phyloP scores from a whole-genome alignment of 2,888 invertebrate genomes.

The Eupithecia tripunctaria region DNA sequence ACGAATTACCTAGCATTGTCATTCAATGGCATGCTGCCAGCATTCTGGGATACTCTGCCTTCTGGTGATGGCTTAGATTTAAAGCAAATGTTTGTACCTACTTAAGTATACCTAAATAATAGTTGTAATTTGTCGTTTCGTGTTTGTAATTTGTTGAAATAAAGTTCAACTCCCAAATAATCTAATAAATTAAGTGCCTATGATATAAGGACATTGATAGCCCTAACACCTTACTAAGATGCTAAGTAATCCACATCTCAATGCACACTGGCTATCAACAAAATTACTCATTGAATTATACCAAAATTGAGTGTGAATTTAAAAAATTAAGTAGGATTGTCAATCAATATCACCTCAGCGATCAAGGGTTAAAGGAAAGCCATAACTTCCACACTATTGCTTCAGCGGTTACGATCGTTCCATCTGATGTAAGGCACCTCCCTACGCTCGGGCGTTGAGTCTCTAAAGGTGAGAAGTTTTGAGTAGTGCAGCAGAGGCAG shows the following conservation, averaged over 20 bases:
- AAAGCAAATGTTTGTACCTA: no score
- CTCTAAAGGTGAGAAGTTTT: conserved; percentile 62
- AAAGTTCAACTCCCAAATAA: neutral
- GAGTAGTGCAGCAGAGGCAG: conserved; percentile 75
- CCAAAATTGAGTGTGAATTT: neutral
- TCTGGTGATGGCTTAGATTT: no score
- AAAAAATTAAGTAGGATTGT: neutral
- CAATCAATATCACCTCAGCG: conserved; percentile 2
- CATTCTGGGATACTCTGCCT: no score
- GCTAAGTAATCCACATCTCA: neutral
- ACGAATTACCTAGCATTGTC: no score
- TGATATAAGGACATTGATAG: neutral
- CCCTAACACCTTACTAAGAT: neutral
- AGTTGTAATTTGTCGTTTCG: no score
- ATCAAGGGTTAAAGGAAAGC: conserved; percentile 14
- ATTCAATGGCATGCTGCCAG: no score
- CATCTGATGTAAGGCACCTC: conserved; percentile 57
- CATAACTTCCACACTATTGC: neutral
- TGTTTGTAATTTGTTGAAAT: no score
- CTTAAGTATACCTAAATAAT: no score
- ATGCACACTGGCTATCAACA: neutral
- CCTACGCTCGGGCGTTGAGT: conserved; percentile 50
- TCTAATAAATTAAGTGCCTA: neutral
- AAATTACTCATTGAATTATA: neutral
- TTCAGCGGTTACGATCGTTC: conserved; percentile 60